A percentile compares a stretch with the other conserved stretches of the same genome.
phyloP scores from a whole-genome alignment of 2,888 invertebrate genomes.

The Machimus rusticus region DNA sequence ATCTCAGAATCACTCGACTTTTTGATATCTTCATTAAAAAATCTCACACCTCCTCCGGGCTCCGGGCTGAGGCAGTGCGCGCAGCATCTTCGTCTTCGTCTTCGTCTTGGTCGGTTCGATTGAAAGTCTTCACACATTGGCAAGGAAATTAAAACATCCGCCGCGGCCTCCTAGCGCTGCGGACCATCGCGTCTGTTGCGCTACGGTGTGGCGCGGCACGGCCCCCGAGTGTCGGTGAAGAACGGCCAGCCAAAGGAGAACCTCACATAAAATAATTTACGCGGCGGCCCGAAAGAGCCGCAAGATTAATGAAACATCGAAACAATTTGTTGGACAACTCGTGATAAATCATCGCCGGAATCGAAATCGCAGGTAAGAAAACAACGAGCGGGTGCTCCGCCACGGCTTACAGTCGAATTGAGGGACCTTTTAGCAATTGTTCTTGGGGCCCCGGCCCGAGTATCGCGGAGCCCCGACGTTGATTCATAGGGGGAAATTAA shows the following conservation, averaged over 20 bases:
- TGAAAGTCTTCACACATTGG: slow-evolving; percentile 41
- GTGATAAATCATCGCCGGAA: slow-evolving; percentile 51
- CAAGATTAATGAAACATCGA: slow-evolving; percentile 49
- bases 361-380: slow-evolving; percentile 46
- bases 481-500: neutral
- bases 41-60: slow-evolving; percentile 41
- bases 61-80: neutral
- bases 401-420: neutral
- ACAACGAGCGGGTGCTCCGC: neutral
- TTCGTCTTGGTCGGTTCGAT: slow-evolving; percentile 13
- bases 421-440: neutral
- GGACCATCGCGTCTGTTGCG: neutral
- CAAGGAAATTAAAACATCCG: slow-evolving; percentile 36
- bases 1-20: slow-evolving; percentile 13
- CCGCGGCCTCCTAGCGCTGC: slow-evolving; percentile 17
- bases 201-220: neutral
- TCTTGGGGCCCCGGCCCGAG: neutral
- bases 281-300: slow-evolving; percentile 23
- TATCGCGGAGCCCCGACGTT: neutral
- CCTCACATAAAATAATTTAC: slow-evolving; percentile 40
- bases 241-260: neutral
- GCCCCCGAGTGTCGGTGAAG: neutral
- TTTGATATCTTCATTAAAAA: slow-evolving; percentile 43
- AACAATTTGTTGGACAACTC: slow-evolving; percentile 51
- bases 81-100: neutral